Conservation (phyloP, 1,140 invertebrate genomes). For the Drosophila mauritiana region DNA sequence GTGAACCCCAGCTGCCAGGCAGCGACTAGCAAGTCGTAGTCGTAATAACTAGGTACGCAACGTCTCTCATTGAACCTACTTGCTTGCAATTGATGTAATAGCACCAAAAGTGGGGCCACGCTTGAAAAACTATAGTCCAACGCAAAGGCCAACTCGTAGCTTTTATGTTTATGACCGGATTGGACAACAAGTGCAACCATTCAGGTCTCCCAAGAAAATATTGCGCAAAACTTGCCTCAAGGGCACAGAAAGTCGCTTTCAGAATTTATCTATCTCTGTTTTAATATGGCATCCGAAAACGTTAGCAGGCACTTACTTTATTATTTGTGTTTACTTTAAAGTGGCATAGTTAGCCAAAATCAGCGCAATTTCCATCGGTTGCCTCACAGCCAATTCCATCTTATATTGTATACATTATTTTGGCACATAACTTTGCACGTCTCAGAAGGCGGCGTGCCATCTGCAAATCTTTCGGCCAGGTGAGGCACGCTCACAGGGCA, state of each 20-base stretch:
- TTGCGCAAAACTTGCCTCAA: constrained; percentile 23
- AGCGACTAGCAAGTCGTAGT: constrained; percentile 24
- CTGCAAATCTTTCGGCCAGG: constrained; percentile 24
- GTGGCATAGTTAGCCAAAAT: constrained; percentile 21
- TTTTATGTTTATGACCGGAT: constrained; percentile 1
- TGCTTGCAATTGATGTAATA: constrained; percentile 12
- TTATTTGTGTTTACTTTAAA: constrained; percentile 29
- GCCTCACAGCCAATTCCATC: constrained; percentile 5
- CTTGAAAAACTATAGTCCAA: constrained; percentile 24
- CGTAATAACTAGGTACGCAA: constrained; percentile 38
- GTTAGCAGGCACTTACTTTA: constrained; percentile 4
- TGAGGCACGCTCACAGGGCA: not conserved
- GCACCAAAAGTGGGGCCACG: constrained; percentile 33
- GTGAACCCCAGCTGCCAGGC: constrained; percentile 41
- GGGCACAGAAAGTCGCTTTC: constrained; percentile 11
- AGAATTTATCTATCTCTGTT: constrained; percentile 5
- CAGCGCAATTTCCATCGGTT: constrained; percentile 6
- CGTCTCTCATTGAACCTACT: constrained; percentile 25
- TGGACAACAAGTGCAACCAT: constrained; percentile 10
- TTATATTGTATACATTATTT: constrained; percentile 37
- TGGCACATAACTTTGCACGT: constrained; percentile 42
- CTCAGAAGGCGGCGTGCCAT: constrained; percentile 28
- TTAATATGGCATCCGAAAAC: constrained; percentile 24
- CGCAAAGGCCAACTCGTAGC: constrained; percentile 27
- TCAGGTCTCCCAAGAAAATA: constrained; percentile 18